These are phyloP conservation scores for Dicentrarchus labrax DNA, from an alignment of 2,113 vertebrate species.

Conservation along the genomic window DNA sequence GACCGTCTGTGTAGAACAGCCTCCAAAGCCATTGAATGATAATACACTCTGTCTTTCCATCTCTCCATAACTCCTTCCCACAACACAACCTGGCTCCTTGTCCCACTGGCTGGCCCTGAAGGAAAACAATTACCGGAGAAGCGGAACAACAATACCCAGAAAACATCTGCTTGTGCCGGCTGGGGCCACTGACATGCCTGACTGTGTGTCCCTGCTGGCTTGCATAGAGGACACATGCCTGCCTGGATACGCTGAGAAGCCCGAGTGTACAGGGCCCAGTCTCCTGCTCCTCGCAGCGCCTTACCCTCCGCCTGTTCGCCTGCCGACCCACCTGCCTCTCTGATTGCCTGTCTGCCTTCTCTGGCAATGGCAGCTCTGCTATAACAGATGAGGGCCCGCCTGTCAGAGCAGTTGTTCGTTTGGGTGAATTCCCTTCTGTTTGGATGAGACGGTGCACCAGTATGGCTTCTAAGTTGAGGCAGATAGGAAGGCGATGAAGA, in stretches of 20 bases:
- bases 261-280: slow-evolving; percentile 30
- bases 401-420: slow-evolving; percentile 81
- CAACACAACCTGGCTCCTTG: slow-evolving; percentile 76
- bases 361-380: slow-evolving; percentile 63
- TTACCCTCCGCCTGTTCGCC: slow-evolving; percentile 44
- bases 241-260: slow-evolving; percentile 58
- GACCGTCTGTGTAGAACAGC: slow-evolving; percentile 43
- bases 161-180: slow-evolving; percentile 83
- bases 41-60: slow-evolving; percentile 66
- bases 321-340: slow-evolving; percentile 71
- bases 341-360: slow-evolving; percentile 58
- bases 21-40: slow-evolving; percentile 51
- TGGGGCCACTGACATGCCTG: slow-evolving; percentile 69
- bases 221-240: slow-evolving; percentile 69
- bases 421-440: slow-evolving; percentile 70
- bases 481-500: slow-evolving; percentile 27
- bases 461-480: slow-evolving; percentile 46
- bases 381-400: slow-evolving; percentile 80
- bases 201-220: slow-evolving; percentile 77
- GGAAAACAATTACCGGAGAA: slow-evolving; percentile 81
- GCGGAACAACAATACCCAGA: slow-evolving; percentile 80
- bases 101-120: slow-evolving; percentile 72
- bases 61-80: slow-evolving; percentile 67
- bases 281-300: slow-evolving; percentile 52
- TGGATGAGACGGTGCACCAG: slow-evolving; percentile 60